These are phyloP conservation scores for Heliconius hortense DNA, from an alignment of 2,888 invertebrate genomes.

Conservation along the genomic window DNA sequence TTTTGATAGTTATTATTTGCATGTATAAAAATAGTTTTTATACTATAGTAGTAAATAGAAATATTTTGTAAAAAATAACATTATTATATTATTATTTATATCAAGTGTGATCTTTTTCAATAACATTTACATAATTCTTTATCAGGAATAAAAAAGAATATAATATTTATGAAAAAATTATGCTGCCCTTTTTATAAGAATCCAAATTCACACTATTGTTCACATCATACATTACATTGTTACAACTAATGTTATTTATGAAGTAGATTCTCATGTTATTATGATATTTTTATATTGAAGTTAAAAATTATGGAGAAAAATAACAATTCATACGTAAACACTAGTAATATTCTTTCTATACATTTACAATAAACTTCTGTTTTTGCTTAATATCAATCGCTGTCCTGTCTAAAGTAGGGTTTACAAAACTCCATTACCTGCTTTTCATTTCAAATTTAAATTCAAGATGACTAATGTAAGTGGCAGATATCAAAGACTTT, in stretches of 20 bases:
- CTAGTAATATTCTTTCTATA: background rate
- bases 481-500: background rate
- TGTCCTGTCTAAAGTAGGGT: background rate
- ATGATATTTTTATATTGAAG: too few relatives aligned
- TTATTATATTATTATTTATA: too few relatives aligned
- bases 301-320: too few relatives aligned
- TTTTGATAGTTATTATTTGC: background rate
- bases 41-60: background rate
- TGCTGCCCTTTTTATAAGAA: background rate
- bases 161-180: background rate
- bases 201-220: background rate
- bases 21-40: background rate
- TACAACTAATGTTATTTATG: background rate
- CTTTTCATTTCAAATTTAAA: background rate
- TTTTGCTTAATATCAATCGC: background rate
- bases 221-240: background rate
- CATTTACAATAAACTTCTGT: too few relatives aligned
- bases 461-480: background rate
- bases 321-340: background rate
- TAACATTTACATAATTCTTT: too few relatives aligned
- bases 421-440: background rate
- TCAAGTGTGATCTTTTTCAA: too few relatives aligned
- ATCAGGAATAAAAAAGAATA: background rate
- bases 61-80: too few relatives aligned
- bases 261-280: background rate